Base-by-base conservation (phyloP, 1,140 invertebrate genomes). In the Drosophila pectinifera region DNA sequence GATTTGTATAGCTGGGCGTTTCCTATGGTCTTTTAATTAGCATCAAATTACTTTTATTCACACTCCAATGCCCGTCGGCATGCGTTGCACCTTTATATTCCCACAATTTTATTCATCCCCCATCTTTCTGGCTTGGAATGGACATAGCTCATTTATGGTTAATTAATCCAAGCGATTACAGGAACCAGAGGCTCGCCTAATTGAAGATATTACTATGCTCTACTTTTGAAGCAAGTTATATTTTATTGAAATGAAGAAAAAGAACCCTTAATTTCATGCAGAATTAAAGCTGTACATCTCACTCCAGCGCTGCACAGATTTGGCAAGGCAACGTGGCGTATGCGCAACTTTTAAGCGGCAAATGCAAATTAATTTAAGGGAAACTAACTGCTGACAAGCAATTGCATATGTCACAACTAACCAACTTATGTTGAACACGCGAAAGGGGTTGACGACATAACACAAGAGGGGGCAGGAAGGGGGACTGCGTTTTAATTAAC, bases 31-130 rank as follows among this genome's bases (percentile, higher is more conserved):
- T 77, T 67, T 84, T 88, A 88, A 88, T 88, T 88, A 88, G 80
- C 84, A 88, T 88, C 79, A 78, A 84, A 88, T 88, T 88, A 88
- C 80, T 84, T 89, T 80, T 80, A 78, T 84, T 89, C 65, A 80
- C 84, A 80, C 64, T 49, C 36, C 80, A 89, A 55, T 86, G 75
- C 49, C 36, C 34, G 2, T 24, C 20, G 26, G 39, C 62, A 65
- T 39, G 45, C 62, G 77, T 64, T 76, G 59, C 83, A 82, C 63
- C 67, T 46, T 54, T 49, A 34, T 38, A 39, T 43, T 51, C 46
- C 20, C 42, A 8, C 39, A 16, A 48, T 38, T 24, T 55, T n/a
- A 56, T 54, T 56, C 38, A 20, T 22, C 7, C 11, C 8, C 13
- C 7, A 31, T 18, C 18, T 36, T 14, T 16, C 28, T 10, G 16